Evolutionary conservation across 2,797 vertebrate genomes (phyloP).

Genomic region (Helicolenus hilgendorfi): DNA sequence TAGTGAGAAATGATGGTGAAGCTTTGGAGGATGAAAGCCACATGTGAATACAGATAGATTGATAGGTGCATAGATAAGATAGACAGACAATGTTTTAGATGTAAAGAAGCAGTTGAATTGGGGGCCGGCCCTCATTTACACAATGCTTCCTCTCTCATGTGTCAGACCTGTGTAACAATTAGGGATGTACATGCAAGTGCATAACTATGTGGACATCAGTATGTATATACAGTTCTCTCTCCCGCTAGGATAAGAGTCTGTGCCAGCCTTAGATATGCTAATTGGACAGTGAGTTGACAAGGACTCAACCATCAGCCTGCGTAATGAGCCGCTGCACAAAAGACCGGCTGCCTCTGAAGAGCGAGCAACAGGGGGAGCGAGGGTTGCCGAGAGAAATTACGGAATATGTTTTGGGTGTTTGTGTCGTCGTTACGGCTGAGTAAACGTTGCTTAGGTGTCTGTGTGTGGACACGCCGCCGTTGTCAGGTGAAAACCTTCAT

Average conservation of each 20-base stretch:
- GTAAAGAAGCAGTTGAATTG: constrained; percentile 18
- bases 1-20: constrained; percentile 23
- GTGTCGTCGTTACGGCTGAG: constrained; percentile 31
- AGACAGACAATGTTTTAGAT: constrained; percentile 50
- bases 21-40: neutral
- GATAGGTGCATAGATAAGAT: neutral
- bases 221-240: constrained; percentile 74
- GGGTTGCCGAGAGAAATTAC: constrained; percentile 59
- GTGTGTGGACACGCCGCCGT: constrained; percentile 4
- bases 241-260: constrained; percentile 66
- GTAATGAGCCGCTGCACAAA: constrained; percentile 80
- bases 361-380: constrained; percentile 3
- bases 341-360: constrained; percentile 67
- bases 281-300: constrained; percentile 89
- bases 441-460: constrained; percentile 33
- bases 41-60: neutral
- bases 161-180: constrained; percentile 70
- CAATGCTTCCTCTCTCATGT: constrained; percentile 24
- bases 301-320: constrained; percentile 83
- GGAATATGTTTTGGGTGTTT: constrained; percentile 47
- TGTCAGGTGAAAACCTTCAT: constrained; percentile 50
- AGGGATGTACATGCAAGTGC: constrained; percentile 68
- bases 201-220: constrained; percentile 79
- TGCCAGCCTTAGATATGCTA: constrained; percentile 85
- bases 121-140: constrained; percentile 20